phyloP scores from a whole-genome alignment of 30 jellyfish, hydroid and myxozoan genomes.

The Catostylus mosaicus region DNA sequence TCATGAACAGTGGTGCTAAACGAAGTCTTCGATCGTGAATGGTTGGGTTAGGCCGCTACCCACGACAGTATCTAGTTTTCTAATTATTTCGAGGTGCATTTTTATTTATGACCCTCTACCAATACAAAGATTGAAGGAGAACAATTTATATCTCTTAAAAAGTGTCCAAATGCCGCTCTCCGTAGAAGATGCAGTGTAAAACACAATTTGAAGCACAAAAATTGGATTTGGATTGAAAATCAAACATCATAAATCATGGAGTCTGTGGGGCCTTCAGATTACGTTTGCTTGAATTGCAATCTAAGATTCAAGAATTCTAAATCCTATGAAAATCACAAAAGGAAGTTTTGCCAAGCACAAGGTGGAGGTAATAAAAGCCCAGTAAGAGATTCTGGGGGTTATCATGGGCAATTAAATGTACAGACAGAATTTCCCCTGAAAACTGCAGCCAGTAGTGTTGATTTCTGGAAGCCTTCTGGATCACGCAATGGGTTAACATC shows the following conservation, averaged over 20 bases:
- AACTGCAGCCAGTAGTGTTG: slow-evolving; percentile 4
- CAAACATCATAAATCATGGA: slow-evolving; percentile 23
- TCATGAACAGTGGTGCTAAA: too few species aligned
- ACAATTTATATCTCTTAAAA: too few species aligned
- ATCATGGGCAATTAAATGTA: background rate
- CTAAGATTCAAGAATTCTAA: slow-evolving; percentile 63
- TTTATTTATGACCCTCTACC: too few species aligned
- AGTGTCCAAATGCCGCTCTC: too few species aligned
- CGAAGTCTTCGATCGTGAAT: too few species aligned
- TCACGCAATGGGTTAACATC: background rate
- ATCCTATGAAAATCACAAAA: slow-evolving; percentile 63
- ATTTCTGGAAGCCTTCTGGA: background rate
- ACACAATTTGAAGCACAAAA: too few species aligned
- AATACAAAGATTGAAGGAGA: too few species aligned
- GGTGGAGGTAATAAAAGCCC: background rate
- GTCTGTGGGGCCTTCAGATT: slow-evolving; percentile 60
- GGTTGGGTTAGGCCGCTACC: too few species aligned
- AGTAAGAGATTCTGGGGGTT: background rate
- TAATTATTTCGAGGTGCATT: too few species aligned
- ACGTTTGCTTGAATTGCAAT: slow-evolving; percentile 60
- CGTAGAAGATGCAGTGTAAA: too few species aligned
- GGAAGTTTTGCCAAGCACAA: slow-evolving; percentile 68
- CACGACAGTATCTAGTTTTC: too few species aligned
- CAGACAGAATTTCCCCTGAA: slow-evolving; percentile 12
- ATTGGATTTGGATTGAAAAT: too few species aligned